Evolutionary conservation across 2,888 invertebrate genomes (phyloP), one percentile per base, ranked within the genome.

Genomic region (Hylaea fasciaria): DNA sequence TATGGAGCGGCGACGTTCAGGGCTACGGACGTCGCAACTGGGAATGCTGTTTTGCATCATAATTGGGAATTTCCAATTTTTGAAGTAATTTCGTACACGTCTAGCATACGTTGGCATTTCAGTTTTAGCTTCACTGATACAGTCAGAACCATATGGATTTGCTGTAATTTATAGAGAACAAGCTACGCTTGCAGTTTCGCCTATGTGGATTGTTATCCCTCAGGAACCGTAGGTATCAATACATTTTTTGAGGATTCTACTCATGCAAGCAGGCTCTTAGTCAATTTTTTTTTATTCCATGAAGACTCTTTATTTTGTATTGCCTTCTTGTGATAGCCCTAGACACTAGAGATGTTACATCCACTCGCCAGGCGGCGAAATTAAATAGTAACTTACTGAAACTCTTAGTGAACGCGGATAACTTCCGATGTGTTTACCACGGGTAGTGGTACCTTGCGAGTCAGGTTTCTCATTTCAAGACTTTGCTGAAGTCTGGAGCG

Each of bases 351-450:
- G 53, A 53, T 49, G 53, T 40, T 53, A 64, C 55, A 55, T 62
- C 51, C 61, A 59, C 65, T 68, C 71, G 60, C 66, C 48, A 17
- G 70, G 69, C 58, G 41, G 53, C 61, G 66, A 71, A 77, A 72
- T 77, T 74, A 73, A 72, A 72, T 74, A 74, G 69, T 63, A 66
- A 68, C 64, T 65, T 61, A 57, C 29, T 54, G 49, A 50, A 59
- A 59, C 49, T 59, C 53, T 59, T 40, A 54, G 54, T 41, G 54
- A 59, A 49, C 59, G 40, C 45, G 54, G 63, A 64, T 55, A 57
- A 75, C 66, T 66, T 71, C 61, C 57, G 62, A 66, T 62, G 58
- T 66, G 65, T 69, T 65, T 66, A 60, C 64, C 45, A 47, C 22
- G 17, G 37, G 56, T 57, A 40, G 39, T 17, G 40, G 29, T 53